Conservation (phyloP, 2,113 vertebrate genomes). For the Actenoides lindsayi region DNA sequence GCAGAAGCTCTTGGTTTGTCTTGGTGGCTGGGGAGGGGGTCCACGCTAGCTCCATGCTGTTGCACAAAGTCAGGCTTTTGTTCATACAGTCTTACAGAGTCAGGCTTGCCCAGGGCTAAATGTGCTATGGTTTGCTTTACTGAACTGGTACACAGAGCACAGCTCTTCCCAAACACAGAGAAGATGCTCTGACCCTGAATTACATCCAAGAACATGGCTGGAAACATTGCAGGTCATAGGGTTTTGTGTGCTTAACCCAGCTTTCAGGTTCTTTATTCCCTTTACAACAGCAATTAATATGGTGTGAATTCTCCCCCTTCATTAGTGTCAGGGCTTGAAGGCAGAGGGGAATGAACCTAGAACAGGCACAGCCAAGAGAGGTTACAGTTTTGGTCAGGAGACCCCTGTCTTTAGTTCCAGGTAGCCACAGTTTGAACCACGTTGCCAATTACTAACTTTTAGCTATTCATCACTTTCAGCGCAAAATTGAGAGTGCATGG, state of each 20-base stretch:
- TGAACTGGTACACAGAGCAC: background rate
- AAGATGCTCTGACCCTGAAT: background rate
- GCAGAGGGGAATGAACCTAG: background rate
- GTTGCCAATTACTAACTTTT: background rate
- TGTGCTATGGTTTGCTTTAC: background rate
- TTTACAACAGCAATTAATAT: background rate
- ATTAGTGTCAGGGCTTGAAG: background rate
- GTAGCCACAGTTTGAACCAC: background rate
- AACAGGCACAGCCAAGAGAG: background rate
- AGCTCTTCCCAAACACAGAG: background rate
- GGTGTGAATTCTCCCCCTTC: background rate
- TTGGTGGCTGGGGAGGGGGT: background rate
- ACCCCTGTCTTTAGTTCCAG: background rate
- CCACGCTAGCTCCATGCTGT: background rate
- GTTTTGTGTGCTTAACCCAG: background rate
- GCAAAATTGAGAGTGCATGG: background rate
- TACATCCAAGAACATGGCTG: background rate
- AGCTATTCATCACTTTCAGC: background rate
- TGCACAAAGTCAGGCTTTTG: background rate
- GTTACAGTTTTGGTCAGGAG: accelerated
- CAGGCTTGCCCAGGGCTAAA: background rate
- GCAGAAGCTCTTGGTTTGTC: background rate
- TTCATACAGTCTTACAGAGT: background rate
- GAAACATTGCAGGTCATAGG: background rate
- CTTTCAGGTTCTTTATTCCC: background rate